Base-by-base conservation (phyloP, 2,113 vertebrate genomes). In the Cephalopholis sonnerati region DNA sequence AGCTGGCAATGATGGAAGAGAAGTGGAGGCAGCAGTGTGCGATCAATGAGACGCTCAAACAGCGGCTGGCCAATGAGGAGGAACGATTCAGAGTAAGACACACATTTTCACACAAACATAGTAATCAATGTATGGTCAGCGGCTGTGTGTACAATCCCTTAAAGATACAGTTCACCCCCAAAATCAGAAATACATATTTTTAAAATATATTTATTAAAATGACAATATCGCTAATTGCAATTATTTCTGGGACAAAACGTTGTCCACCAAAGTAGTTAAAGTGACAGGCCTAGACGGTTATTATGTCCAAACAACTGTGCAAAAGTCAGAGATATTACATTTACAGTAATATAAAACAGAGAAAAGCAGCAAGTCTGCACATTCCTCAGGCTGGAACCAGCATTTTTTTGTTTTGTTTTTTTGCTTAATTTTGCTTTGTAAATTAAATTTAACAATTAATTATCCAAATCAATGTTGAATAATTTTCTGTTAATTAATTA, bases 11-110 rank as follows among this genome's bases (percentile, higher is more conserved):
- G 94, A 95, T 98, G 96, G 98, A 99, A 91, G 94, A 98, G 95
- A 98, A 97, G 84, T 99, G 97, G 97, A 97, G 96, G 85, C 97
- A 99, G 89, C 98, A 99, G 93, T 95, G 98, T 32, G 96, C 97
- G 83, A 96, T 97, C 91, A 97, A 96, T 11, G 97, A 97, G 84
- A 85, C 93, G 29, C 91, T 98, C 81, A 98, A 97, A 89, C 94
- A 97, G 66, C 96, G 97, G 63, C 95, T 98, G 79, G 95, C 95
- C 67, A 90, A 95, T n/a, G 96, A 96, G 92, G 97, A 98, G 67
- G 96, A 98, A 79, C 96, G 93, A 62, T 97, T 97, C 92, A 94
- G 96, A 90, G 98, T 99, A 95, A 94, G 96, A 36, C 16, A 18
- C 58, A 70, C 32, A 62, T 59, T 1, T 9, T 24, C 64, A 66